A percentile compares a stretch with the other conserved stretches of the same genome.
Evolutionary conservation across 1,140 invertebrate species (phyloP).

Genomic region (Galleria mellonella): DNA sequence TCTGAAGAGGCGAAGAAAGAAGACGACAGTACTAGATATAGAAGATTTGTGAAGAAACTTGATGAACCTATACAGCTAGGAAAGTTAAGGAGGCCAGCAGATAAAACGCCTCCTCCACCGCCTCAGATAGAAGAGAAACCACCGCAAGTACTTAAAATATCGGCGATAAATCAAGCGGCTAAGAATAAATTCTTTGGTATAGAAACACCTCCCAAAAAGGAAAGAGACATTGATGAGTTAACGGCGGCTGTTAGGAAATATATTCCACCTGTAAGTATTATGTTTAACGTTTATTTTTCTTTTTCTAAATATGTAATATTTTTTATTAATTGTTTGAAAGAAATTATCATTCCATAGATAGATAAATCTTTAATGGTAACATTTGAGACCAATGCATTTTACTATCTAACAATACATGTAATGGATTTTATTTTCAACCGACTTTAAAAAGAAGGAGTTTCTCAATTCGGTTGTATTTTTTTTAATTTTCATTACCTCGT

Average conservation of each 20-base stretch:
- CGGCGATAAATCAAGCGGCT: slow-evolving; percentile 50
- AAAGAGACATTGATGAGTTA: slow-evolving; percentile 53
- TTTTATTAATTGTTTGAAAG: too few species aligned
- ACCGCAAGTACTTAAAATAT: slow-evolving; percentile 46
- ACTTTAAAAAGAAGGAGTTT: too few species aligned
- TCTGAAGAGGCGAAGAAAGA: slow-evolving; percentile 43
- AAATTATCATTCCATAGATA: too few species aligned
- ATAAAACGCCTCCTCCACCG: slow-evolving; percentile 27
- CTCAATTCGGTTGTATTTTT: too few species aligned
- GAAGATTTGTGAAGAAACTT: slow-evolving; percentile 42
- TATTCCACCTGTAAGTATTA: slow-evolving; percentile 55
- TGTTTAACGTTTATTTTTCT: not conserved
- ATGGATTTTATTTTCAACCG: too few species aligned
- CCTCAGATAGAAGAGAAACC: slow-evolving; percentile 31
- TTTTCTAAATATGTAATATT: too few species aligned
- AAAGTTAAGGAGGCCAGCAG: slow-evolving; percentile 44
- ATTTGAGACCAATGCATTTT: too few species aligned
- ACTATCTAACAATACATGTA: too few species aligned
- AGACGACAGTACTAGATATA: slow-evolving; percentile 37
- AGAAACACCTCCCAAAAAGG: slow-evolving; percentile 39
- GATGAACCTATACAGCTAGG: slow-evolving; percentile 58
- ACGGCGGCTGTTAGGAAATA: slow-evolving; percentile 60
- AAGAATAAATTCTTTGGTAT: slow-evolving; percentile 65
- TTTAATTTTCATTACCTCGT: too few species aligned
- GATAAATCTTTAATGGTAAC: too few species aligned